Percentiles rank a stretch among this genome's conserved stretches.
Evolutionary conservation across 2,113 vertebrate genomes (phyloP).

Genomic region (Petrocephalus zakoni): DNA sequence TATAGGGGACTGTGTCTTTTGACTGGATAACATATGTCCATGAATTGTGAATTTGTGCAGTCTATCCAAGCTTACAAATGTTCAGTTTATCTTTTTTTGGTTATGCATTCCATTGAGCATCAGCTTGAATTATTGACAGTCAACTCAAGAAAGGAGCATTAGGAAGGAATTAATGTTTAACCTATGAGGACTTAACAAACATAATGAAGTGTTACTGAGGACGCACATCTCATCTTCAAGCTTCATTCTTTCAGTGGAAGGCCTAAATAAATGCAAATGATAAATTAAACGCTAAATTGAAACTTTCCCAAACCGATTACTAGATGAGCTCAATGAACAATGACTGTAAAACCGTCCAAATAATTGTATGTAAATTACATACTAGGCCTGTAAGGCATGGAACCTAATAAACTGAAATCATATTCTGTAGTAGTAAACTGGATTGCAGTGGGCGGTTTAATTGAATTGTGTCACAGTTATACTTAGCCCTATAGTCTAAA

Average conservation of each 20-base stretch:
- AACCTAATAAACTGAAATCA: neutral
- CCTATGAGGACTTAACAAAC: neutral
- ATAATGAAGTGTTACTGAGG: neutral
- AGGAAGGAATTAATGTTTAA: neutral
- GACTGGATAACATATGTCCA: neutral
- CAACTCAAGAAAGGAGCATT: neutral
- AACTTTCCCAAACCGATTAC: neutral
- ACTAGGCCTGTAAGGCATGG: neutral
- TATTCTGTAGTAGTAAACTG: neutral
- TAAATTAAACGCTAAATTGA: neutral
- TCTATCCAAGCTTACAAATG: neutral
- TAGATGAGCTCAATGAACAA: neutral
- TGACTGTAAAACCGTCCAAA: neutral
- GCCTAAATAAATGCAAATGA: neutral
- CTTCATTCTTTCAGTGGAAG: neutral
- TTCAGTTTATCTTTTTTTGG: neutral
- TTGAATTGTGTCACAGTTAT: neutral
- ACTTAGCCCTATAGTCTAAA: neutral
- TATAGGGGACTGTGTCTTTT: neutral
- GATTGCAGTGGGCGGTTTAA: neutral
- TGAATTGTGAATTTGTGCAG: neutral
- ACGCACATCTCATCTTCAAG: neutral
- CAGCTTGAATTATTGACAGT: neutral
- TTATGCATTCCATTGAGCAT: neutral
- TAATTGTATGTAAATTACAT: constrained; percentile 3